Evolutionary conservation across 2,797 vertebrate genomes (phyloP), one percentile per base, ranked within the genome.

Genomic region (Sebastiscus tertius): DNA sequence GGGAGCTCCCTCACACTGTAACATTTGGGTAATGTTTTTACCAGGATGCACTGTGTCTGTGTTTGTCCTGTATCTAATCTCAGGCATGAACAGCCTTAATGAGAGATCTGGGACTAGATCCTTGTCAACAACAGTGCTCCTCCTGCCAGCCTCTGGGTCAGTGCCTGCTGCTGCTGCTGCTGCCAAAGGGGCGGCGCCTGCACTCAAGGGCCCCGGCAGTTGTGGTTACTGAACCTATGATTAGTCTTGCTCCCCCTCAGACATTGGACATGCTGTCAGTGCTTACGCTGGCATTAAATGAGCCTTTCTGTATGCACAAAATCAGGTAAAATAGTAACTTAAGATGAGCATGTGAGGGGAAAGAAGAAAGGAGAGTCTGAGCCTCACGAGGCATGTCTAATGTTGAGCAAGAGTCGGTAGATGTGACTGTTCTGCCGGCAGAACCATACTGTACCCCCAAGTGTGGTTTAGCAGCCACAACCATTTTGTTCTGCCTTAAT

Each of bases 51-150:
- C 70, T 85, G 81, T 82, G 82, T 82, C 36, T 79, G 49, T 81
- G 80, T 77, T 85, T 85, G 75, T 66, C 85, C 70, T 84, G 73
- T 78, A 84, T 88, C 89, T 90, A 90, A 91, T 93, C 88, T 87
- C 89, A 83, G 79, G 81, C 90, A 89, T 90, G 90, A 92, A 85
- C 79, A 82, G 81, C 84, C 87, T 79, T 93, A 95, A 94, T 94
- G 90, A 94, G 90, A 90, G 87, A 92, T 89, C 84, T 93, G 92
- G 85, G 93, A 93, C 77, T 49, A 82, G 86, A 86, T 84, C 79
- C 82, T 78, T 91, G 94, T 94, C 92, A 91, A 90, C 93, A 93
- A 82, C 81, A 86, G 82, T 8, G 71, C 82, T 93, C 82, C 84
- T 88, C 77, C 85, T 88, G 88, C 89, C 88, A 91, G 83, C 85